Evolutionary conservation across 2,113 vertebrate genomes (phyloP).

Genomic region (Plectropomus leopardus): DNA sequence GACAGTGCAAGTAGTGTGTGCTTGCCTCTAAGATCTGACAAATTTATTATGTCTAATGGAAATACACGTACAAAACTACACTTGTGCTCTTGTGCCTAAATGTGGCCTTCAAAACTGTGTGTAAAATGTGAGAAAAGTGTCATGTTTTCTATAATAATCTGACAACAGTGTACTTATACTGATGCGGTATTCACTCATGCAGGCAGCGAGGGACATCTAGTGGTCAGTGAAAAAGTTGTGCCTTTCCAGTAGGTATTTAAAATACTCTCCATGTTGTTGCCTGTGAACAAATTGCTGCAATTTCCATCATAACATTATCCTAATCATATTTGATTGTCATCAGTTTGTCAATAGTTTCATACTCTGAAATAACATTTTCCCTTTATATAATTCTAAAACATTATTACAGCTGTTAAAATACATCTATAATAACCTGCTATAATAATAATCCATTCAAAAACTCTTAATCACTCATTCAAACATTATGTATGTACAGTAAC

Average conservation of each 20-base stretch:
- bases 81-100: neutral
- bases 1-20: too few relatives aligned
- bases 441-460: neutral
- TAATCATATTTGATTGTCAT: neutral
- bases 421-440: neutral
- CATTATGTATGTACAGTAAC: neutral
- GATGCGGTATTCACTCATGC: neutral
- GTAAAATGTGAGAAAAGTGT: neutral
- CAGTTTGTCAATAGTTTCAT: neutral
- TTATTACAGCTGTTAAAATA: neutral
- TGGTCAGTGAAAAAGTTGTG: constrained; percentile 21
- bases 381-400: neutral
- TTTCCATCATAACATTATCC: neutral
- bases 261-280: constrained; percentile 1
- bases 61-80: neutral
- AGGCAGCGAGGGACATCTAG: constrained; percentile 35
- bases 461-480: neutral
- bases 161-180: neutral
- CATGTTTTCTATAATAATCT: neutral
- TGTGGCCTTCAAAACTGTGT: neutral
- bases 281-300: neutral
- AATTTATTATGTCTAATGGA: too few relatives aligned
- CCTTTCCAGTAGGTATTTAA: neutral
- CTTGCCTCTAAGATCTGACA: too few relatives aligned
- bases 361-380: neutral